Conservation (phyloP, 2,888 invertebrate genomes). For the Bruchidius siliquastri region DNA sequence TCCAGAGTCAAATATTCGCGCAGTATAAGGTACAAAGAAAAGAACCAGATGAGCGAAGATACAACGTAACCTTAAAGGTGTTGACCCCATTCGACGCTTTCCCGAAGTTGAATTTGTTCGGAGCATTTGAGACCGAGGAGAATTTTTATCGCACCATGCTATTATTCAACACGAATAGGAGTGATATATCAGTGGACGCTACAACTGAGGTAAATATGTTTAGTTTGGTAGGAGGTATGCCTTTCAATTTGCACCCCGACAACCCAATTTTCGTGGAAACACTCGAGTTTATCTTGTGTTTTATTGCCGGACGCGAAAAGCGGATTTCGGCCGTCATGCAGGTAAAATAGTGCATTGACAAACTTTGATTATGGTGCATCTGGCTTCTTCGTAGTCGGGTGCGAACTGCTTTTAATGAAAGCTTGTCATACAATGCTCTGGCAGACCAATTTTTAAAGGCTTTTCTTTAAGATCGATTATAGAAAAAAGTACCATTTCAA, state of each 20-base stretch:
- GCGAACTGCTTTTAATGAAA: too few relatives aligned
- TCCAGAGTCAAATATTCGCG: conserved; percentile 47
- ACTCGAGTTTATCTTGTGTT: conserved; percentile 11
- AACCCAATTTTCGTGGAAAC: conserved; percentile 25
- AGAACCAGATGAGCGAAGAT: conserved; percentile 34
- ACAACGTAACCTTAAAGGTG: conserved; percentile 50
- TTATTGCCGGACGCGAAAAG: background rate
- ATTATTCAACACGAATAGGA: conserved; percentile 49
- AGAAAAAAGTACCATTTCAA: too few relatives aligned
- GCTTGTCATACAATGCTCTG: too few relatives aligned
- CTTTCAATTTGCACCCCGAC: conserved; percentile 28
- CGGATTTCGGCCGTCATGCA: background rate
- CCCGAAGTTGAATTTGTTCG: conserved; percentile 47
- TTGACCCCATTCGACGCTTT: conserved; percentile 54
- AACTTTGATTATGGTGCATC: background rate
- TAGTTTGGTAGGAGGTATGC: conserved; percentile 23
- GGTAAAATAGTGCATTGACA: background rate
- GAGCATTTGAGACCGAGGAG: conserved; percentile 38
- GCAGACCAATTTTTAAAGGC: too few relatives aligned
- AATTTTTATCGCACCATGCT: conserved; percentile 52
- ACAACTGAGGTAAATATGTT: conserved; percentile 51
- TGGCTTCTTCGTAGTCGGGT: too few relatives aligned
- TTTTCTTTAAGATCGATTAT: too few relatives aligned
- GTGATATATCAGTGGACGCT: conserved; percentile 50
- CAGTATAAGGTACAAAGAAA: conserved; percentile 51